phyloP scores from a whole-genome alignment of 2,113 vertebrate genomes.

The Cochlearius cochlearius region DNA sequence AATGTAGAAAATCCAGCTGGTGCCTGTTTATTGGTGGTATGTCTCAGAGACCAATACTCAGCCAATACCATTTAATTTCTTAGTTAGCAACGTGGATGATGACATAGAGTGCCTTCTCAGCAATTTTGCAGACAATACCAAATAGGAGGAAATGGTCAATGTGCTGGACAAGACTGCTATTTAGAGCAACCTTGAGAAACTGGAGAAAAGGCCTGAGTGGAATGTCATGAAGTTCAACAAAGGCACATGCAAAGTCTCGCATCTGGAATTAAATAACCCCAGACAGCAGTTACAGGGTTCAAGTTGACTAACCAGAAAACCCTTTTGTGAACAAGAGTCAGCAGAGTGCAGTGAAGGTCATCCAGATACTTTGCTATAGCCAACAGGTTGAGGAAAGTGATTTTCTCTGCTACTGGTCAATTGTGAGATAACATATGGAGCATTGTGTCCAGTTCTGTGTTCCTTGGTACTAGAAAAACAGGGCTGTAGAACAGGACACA shows the following conservation, averaged over 20 bases:
- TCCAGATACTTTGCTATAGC: neutral
- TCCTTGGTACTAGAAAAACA: neutral
- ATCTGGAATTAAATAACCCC: neutral
- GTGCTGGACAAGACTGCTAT: neutral
- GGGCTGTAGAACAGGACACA: neutral
- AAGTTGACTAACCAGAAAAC: neutral
- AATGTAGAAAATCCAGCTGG: neutral
- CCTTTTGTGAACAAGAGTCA: neutral
- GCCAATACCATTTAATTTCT: neutral
- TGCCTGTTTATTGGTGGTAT: too few species aligned
- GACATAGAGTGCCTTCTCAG: neutral
- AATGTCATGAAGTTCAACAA: neutral
- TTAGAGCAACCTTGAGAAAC: neutral
- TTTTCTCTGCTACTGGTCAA: neutral
- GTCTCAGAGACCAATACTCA: neutral
- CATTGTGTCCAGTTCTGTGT: neutral
- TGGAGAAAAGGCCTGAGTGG: neutral
- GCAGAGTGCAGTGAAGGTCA: neutral
- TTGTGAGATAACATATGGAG: neutral
- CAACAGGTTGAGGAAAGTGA: neutral
- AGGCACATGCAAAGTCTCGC: neutral
- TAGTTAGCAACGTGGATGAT: neutral
- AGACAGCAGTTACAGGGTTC: neutral
- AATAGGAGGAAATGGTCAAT: neutral
- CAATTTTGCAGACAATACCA: neutral